Evolutionary conservation across 2,797 vertebrate genomes (phyloP).

Genomic region (Coracias cyanogaster): DNA sequence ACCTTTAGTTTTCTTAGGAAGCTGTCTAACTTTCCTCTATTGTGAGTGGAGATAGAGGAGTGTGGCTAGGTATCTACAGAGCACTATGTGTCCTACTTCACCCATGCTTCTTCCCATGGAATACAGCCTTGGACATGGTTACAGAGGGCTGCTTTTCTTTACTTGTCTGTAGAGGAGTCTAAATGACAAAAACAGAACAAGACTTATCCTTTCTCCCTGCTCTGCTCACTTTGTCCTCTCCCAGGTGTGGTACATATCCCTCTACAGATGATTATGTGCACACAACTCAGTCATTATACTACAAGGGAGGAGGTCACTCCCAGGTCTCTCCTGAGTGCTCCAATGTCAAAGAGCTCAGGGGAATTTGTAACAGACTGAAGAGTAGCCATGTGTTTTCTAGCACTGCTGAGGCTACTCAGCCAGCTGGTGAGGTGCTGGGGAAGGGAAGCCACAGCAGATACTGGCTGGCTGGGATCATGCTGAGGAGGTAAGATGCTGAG

Average conservation of each 20-base stretch:
- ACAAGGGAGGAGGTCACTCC: neutral
- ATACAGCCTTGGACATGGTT: neutral
- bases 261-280: accelerated
- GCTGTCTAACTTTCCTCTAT: neutral
- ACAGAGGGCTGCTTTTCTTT: neutral
- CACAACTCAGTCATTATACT: neutral
- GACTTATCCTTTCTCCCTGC: neutral
- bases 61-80: neutral
- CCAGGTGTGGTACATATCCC: neutral
- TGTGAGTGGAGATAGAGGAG: neutral
- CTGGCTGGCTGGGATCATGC: neutral
- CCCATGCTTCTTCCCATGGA: neutral
- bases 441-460: accelerated
- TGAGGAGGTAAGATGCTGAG: neutral
- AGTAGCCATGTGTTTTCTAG: neutral
- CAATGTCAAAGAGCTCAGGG: neutral
- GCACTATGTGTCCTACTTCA: neutral
- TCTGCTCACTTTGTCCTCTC: neutral
- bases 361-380: neutral
- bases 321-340: neutral
- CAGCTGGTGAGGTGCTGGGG: accelerated
- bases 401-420: neutral
- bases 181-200: neutral
- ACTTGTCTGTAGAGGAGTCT: neutral
- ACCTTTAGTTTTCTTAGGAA: neutral